Base-by-base conservation (phyloP, 2,797 vertebrate genomes). In the Brachymystax lenok region DNA sequence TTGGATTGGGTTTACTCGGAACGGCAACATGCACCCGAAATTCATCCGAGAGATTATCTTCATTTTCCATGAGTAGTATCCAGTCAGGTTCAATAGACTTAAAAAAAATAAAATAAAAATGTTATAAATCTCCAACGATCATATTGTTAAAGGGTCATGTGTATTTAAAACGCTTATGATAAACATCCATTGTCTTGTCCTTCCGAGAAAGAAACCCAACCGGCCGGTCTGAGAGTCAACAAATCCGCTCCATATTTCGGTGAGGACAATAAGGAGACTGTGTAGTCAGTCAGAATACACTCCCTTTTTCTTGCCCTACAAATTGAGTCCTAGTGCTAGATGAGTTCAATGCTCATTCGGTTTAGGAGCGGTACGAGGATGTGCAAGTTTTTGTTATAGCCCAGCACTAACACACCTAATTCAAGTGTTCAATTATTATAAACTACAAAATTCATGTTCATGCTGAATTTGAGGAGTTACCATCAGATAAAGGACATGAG, bases 261-360 rank as follows among this genome's bases (percentile, higher is more conserved):
- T 63, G 21, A 24, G 59, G 40, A 46, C 40, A 46, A 46, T 24
- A 30, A 3, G 0, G 14, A 30, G 30, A 67, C 27, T 5, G 28
- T 12, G 14, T 12, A 46, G 40, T 46, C 40, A 3, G 4, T 51
- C 40, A 21, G n/a, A 50, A 13, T 3, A 13, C 67, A 66, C 51
- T 21, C 46, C 51, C 35, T 73, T 73, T 72, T 56, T 76, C 67
- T 28, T 73, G 27, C 19, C 5, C 63, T 17, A 63, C 6, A 63
- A 27, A n/a, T 21, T 27, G 40, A 70, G 50, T 75, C 51, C 50
- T 72, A 72, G 24, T 51, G 74, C 3, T 52, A 1, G 64, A 27
- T 12, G 16, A 12, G 3, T 72, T 33, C 8, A 8, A 3, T 21
- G 1, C 35, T 50, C 19, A n/a, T 21, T 40, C 59, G 59, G 6